A percentile compares a stretch with the other conserved stretches of the same genome.
phyloP scores from a whole-genome alignment of 2,888 invertebrate genomes.

The Rhaphigaster nebulosa region DNA sequence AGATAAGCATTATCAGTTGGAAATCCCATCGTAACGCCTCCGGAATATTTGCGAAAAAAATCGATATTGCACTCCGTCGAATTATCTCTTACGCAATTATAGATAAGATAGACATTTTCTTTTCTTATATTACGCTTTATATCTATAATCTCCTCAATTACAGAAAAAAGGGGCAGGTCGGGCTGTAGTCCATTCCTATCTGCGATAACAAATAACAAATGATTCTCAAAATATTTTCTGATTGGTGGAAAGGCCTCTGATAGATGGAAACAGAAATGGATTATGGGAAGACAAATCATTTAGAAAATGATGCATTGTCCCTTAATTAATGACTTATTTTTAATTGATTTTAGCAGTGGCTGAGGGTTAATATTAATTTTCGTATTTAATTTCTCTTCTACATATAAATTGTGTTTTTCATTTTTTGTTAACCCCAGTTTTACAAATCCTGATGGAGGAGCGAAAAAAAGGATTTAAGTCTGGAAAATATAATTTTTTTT shows the following conservation, averaged over 20 bases:
- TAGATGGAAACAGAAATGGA: background rate
- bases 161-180: background rate
- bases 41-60: background rate
- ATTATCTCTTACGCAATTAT: background rate
- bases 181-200: background rate
- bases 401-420: no score
- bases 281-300: no score
- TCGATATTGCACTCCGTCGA: background rate
- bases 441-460: no score
- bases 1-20: background rate
- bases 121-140: background rate
- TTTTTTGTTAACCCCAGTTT: no score
- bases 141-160: background rate
- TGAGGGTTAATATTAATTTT: no score
- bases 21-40: background rate
- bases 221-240: background rate
- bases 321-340: no score
- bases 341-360: no score
- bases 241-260: background rate
- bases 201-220: background rate
- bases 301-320: no score
- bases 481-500: no score
- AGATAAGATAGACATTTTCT: background rate
- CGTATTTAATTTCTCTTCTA: no score
- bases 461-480: no score